Evolutionary conservation across 2,797 vertebrate genomes (phyloP).

Genomic region (Benthosema pterotum): DNA sequence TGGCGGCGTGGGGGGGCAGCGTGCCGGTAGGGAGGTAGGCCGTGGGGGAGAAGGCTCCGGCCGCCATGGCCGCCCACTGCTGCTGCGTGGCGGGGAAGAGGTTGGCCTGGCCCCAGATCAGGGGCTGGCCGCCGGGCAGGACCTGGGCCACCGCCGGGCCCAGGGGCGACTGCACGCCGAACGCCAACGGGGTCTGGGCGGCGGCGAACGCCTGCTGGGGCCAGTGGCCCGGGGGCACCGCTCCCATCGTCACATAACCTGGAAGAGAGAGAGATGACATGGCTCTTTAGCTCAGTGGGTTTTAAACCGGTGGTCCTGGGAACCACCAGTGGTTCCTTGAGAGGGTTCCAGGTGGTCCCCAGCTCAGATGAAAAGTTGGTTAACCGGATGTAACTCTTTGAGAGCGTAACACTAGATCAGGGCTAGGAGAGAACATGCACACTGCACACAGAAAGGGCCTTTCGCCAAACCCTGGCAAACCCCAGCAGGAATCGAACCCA

Average conservation of each 20-base stretch:
- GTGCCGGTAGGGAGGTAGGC: slow-evolving; percentile 98
- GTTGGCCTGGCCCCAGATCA: slow-evolving; percentile 95
- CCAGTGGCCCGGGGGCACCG: slow-evolving; percentile 95
- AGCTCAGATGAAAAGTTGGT: too few species aligned
- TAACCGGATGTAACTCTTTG: too few species aligned
- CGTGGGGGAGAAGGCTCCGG: slow-evolving; percentile 93
- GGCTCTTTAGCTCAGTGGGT: too few species aligned
- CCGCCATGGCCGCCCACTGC: slow-evolving; percentile 95
- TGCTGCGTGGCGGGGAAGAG: slow-evolving; percentile 95
- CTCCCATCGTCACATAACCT: slow-evolving; percentile 99
- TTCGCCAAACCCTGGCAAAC: too few species aligned
- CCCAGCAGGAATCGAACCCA: too few species aligned
- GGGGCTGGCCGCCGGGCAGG: slow-evolving; percentile 93
- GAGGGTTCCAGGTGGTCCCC: too few species aligned
- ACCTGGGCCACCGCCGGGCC: slow-evolving; percentile 89
- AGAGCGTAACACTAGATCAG: too few species aligned
- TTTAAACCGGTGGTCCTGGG: too few species aligned
- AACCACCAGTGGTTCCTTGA: too few species aligned
- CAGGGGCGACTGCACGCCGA: slow-evolving; percentile 90
- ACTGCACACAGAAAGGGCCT: too few species aligned
- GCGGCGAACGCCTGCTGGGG: slow-evolving; percentile 94
- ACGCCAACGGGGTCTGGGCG: slow-evolving; percentile 91
- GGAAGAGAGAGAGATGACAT: too few species aligned
- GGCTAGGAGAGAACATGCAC: too few species aligned
- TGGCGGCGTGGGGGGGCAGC: slow-evolving; percentile 91